phyloP scores from a whole-genome alignment of 1,140 invertebrate genomes.

The Antheraea pernyi region DNA sequence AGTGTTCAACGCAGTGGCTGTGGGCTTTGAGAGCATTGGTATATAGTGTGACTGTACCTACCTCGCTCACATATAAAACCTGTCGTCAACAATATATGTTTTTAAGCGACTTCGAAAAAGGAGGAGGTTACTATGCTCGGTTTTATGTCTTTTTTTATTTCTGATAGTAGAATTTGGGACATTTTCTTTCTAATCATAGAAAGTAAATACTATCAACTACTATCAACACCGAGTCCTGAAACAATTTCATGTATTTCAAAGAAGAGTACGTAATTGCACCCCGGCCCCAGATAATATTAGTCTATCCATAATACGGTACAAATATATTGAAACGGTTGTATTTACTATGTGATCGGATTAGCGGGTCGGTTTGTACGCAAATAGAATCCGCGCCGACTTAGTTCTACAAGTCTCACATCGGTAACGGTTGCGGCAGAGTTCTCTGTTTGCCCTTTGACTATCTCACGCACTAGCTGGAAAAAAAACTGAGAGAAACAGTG shows the following conservation, averaged over 20 bases:
- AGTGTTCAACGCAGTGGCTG: too few species aligned
- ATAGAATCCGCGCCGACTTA: slow-evolving; percentile 22
- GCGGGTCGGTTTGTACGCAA: slow-evolving; percentile 27
- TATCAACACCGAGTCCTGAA: too few species aligned
- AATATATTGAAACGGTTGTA: not conserved
- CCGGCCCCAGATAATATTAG: not conserved
- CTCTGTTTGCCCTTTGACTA: slow-evolving; percentile 37
- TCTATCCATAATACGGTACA: not conserved
- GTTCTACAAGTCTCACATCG: slow-evolving; percentile 18
- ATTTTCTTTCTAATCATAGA: not conserved
- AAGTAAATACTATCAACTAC: too few species aligned
- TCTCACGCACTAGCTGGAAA: slow-evolving; percentile 21
- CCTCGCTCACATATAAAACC: too few species aligned
- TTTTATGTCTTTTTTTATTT: too few species aligned
- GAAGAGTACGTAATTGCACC: not conserved
- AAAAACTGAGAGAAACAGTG: not conserved
- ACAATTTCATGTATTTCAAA: not conserved
- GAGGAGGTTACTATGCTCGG: too few species aligned
- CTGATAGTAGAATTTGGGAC: not conserved
- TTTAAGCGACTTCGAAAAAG: too few species aligned
- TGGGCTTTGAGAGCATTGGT: too few species aligned
- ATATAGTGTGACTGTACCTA: too few species aligned
- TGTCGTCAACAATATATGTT: too few species aligned
- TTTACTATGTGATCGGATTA: slow-evolving; percentile 22
- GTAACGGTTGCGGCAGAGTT: slow-evolving; percentile 18